These are phyloP conservation scores for Penaeus japonicus DNA, from an alignment of 1,140 invertebrate genomes.

Conservation along the genomic window DNA sequence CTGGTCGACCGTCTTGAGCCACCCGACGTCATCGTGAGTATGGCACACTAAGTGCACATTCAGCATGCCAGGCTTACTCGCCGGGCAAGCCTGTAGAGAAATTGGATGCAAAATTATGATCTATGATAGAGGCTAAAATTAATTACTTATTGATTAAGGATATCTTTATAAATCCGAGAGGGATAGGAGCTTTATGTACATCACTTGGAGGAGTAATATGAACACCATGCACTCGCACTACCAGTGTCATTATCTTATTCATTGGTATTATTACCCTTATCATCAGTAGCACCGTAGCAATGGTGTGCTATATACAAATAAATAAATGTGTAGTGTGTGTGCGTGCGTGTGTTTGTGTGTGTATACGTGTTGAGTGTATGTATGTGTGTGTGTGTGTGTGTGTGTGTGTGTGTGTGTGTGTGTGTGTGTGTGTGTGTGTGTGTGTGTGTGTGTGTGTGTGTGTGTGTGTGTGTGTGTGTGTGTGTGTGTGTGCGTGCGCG, in stretches of 20 bases:
- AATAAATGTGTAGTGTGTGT: background rate
- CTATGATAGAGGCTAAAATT: background rate
- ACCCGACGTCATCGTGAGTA: slow-evolving; percentile 72
- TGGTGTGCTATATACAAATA: background rate
- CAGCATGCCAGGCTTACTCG: slow-evolving; percentile 59
- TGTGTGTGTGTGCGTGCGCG: background rate
- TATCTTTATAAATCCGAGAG: background rate
- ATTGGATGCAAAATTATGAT: slow-evolving; percentile 3
- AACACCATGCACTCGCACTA: background rate
- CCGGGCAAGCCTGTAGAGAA: slow-evolving; percentile 60
- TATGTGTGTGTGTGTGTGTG: background rate
- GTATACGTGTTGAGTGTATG: background rate
- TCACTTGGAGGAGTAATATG: background rate
- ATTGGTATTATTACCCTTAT: too few species aligned
- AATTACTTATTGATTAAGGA: background rate
- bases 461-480: background rate
- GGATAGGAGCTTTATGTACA: too few species aligned
- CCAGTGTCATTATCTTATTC: too few species aligned
- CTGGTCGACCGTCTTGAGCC: slow-evolving; percentile 73
- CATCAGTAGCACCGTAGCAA: too few species aligned
- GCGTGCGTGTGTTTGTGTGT: background rate
- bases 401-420: background rate
- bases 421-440: background rate
- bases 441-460: background rate
- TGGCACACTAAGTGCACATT: slow-evolving; percentile 69